Evolutionary conservation across 2,113 vertebrate species (phyloP).

Genomic region (Prionailurus viverrinus): DNA sequence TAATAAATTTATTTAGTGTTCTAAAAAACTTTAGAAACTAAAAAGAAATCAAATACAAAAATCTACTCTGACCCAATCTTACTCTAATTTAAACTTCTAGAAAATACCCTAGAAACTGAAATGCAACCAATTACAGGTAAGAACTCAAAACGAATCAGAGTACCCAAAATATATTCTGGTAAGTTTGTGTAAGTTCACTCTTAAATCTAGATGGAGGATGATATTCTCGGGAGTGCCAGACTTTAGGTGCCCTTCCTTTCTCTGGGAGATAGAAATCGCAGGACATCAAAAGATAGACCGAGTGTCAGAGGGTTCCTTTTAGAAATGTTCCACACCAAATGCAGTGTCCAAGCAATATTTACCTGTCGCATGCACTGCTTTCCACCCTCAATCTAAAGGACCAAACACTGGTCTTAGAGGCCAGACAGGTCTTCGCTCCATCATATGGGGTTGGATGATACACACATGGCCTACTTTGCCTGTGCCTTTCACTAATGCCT

Average conservation of each 20-base stretch:
- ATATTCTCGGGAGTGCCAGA: background rate
- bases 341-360: background rate
- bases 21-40: background rate
- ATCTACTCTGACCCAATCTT: background rate
- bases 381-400: background rate
- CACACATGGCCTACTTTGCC: background rate
- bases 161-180: background rate
- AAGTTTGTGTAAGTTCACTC: background rate
- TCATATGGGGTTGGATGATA: background rate
- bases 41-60: conserved; percentile 53
- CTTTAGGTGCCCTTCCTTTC: background rate
- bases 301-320: background rate
- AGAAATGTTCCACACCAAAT: background rate
- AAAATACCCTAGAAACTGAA: conserved; percentile 52
- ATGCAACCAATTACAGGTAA: conserved; percentile 7
- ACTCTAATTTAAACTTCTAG: conserved; percentile 3
- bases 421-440: background rate
- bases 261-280: background rate
- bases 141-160: background rate
- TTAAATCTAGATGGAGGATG: background rate
- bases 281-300: background rate
- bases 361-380: background rate
- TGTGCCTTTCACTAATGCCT: background rate
- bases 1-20: background rate
- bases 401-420: background rate